Evolutionary conservation across 2,888 invertebrate species (phyloP), one percentile per base, ranked within the genome.

Genomic region (Beris morrisii): DNA sequence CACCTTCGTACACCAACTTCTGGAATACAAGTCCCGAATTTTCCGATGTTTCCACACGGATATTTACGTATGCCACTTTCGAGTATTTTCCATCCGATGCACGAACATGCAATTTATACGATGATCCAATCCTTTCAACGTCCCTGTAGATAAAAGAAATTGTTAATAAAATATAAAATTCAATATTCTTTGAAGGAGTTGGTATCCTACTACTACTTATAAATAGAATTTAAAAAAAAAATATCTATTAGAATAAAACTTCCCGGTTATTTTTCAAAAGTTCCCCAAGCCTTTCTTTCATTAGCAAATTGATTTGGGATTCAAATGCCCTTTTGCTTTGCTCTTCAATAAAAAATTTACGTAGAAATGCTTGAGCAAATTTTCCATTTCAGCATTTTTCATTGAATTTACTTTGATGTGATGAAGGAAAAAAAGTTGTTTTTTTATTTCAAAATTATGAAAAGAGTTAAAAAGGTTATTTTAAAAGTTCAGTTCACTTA

Each of bases 71-170:
- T 46, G 92, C 84, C 48, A 89, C 87, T 74, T 87, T 86, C 4
- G 92, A 87, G 79, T 88, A 92, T 75, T 88, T 86, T 0, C 95
- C 95, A 82, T 96, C 96, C 0, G 91, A 91, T 0, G 91, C 96
- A 67, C 92, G 86, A 52, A 95, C 87, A 73, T 90, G 90, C 69
- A 96, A 83, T 56, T 84, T 85, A 76, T 91, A 88, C 44, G 82
- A 82, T 48, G 83, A 79, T 70, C 84, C 85, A 74, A 91, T 84
- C 65, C 84, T 83, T 11, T 86, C 87, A 5, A 82, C 77, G 65
- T 78, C 79, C 65, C 82, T 80, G 66, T 45, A 69, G 69, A 54
- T 38, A 38, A 38, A 38, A 38, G 9, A 38, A 32, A 61, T 52
- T 4, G 9, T 57, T 32, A 7, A 48, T 2, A 48, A 48, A 4